Conservation (phyloP, 2,113 vertebrate species). For the Axis porcinus region DNA sequence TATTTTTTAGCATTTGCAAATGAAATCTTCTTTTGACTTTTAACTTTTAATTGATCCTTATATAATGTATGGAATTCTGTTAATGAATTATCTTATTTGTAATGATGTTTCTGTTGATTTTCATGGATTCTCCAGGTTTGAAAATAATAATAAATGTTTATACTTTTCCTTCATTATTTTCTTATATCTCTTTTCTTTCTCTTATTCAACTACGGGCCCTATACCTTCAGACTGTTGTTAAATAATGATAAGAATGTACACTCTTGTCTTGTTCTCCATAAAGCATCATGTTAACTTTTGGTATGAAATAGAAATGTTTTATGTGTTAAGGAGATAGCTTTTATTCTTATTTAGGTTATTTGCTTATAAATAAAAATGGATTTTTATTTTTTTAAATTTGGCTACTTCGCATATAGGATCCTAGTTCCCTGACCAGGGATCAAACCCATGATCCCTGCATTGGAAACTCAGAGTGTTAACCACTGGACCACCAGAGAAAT, state of each 20-base stretch:
- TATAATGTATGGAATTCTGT: background rate
- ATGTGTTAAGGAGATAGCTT: background rate
- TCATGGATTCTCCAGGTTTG: background rate
- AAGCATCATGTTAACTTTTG: background rate
- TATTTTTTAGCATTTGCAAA: background rate
- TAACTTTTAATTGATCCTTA: background rate
- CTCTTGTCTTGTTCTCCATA: background rate
- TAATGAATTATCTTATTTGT: background rate
- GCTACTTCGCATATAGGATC: background rate
- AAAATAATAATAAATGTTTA: conserved; percentile 2
- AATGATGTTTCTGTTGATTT: background rate
- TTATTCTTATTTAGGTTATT: background rate
- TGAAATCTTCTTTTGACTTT: background rate
- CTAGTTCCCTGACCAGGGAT: background rate
- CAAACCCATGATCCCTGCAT: background rate
- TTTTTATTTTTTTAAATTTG: background rate
- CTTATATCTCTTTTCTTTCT: background rate
- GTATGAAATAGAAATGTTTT: background rate
- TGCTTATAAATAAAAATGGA: background rate
- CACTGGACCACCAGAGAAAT: background rate
- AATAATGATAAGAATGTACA: background rate
- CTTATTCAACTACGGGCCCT: background rate
- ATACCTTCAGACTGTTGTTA: background rate
- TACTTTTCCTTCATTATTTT: background rate
- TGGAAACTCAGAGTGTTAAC: background rate